These are phyloP conservation scores for Cisticola juncidis DNA, from an alignment of 2,113 vertebrate species.

Conservation along the genomic window DNA sequence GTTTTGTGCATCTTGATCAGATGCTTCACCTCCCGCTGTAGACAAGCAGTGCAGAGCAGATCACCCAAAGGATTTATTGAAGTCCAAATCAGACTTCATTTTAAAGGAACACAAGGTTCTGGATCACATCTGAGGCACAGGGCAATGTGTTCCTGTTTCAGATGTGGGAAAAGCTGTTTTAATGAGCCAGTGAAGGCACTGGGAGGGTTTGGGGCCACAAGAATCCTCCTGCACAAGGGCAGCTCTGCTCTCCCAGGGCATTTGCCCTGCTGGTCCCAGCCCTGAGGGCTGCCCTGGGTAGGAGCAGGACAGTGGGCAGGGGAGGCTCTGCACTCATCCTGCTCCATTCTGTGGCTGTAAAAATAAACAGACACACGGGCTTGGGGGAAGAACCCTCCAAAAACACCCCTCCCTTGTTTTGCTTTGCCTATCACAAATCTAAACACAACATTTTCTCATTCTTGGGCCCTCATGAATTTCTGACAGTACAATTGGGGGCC, in stretches of 20 bases:
- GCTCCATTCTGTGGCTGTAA: conserved; percentile 53
- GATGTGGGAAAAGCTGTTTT: background rate
- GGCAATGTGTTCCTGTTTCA: background rate
- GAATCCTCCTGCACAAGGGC: background rate
- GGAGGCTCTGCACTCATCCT: background rate
- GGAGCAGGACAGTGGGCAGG: background rate
- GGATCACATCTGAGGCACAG: conserved; percentile 1
- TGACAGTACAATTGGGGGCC: conserved; percentile 69
- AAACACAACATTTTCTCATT: conserved; percentile 74
- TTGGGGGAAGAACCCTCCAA: background rate
- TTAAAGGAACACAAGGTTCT: background rate
- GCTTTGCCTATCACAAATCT: conserved; percentile 61
- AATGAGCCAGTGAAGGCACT: background rate
- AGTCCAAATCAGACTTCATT: background rate
- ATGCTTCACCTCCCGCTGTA: background rate
- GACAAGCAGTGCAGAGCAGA: background rate
- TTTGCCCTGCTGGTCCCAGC: background rate
- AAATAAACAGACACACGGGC: conserved; percentile 69
- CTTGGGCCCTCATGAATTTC: conserved; percentile 62
- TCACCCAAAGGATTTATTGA: background rate
- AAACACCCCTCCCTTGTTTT: conserved; percentile 33
- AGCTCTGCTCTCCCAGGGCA: background rate
- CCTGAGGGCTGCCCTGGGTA: background rate
- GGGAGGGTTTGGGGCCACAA: background rate
- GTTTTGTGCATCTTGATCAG: background rate